These are phyloP conservation scores for Setophaga kirtlandii DNA, from an alignment of 2,113 vertebrate species.

Conservation along the genomic window DNA sequence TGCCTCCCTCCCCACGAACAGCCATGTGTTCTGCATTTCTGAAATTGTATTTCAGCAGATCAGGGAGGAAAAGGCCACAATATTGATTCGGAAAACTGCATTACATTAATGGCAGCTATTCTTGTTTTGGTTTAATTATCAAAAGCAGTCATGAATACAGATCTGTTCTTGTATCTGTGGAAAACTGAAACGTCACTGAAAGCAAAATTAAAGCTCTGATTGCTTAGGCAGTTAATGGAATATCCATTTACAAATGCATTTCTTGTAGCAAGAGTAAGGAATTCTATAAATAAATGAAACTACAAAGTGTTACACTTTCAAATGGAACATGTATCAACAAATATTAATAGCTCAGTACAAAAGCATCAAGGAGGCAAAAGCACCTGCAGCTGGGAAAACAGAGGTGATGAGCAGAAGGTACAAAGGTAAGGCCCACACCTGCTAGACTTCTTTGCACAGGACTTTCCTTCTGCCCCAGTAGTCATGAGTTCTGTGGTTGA, in stretches of 20 bases:
- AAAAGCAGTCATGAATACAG: slow-evolving; percentile 22
- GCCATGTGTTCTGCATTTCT: background rate
- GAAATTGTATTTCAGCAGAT: slow-evolving; percentile 34
- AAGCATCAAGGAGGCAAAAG: background rate
- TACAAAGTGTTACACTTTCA: background rate
- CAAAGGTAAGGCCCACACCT: background rate
- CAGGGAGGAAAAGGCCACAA: slow-evolving; percentile 14
- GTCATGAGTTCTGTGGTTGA: background rate
- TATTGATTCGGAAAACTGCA: slow-evolving; percentile 55
- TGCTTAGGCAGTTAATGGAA: background rate
- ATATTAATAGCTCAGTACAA: background rate
- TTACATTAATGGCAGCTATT: slow-evolving; percentile 38
- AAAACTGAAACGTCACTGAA: slow-evolving; percentile 30
- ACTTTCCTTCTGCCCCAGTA: background rate
- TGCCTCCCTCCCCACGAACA: background rate
- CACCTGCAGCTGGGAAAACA: background rate
- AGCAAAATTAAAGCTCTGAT: slow-evolving; percentile 2
- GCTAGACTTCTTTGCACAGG: background rate
- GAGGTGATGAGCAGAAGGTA: background rate
- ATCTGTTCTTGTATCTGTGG: background rate
- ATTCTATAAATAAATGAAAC: background rate
- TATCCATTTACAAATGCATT: background rate
- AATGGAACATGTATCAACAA: background rate
- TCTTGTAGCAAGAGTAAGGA: background rate
- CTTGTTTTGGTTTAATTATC: slow-evolving; percentile 36